Percentiles rank a stretch among this genome's conserved stretches.
phyloP scores from a whole-genome alignment of 2,113 vertebrate genomes.

The Poeciliopsis turrubarensis region DNA sequence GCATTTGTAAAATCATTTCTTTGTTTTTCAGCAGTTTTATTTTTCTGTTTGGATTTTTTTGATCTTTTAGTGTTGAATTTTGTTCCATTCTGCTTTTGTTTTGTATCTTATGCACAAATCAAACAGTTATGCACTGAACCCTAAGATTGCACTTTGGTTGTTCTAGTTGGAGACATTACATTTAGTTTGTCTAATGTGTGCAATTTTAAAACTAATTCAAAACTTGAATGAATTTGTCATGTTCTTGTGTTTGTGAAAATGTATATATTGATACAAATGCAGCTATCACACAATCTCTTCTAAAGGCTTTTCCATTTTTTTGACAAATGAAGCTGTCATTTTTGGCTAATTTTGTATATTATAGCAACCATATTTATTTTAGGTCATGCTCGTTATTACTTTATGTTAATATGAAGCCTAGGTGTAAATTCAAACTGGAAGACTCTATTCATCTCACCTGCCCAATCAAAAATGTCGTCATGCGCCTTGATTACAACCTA shows the following conservation, averaged over 20 bases:
- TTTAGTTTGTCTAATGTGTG: constrained; percentile 16
- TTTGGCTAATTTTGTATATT: neutral
- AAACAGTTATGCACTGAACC: neutral
- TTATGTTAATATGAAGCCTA: neutral
- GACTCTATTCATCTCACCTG: too few species aligned
- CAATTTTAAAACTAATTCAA: constrained; percentile 15
- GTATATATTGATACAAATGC: neutral
- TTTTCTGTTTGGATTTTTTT: neutral
- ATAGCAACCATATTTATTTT: neutral
- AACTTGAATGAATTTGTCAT: constrained; percentile 6
- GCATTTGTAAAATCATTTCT: too few species aligned
- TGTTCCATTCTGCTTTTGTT: neutral
- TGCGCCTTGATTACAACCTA: too few species aligned
- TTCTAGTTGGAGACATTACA: neutral
- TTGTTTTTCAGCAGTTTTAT: neutral
- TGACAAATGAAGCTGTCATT: neutral
- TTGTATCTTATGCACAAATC: neutral
- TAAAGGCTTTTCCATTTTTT: neutral
- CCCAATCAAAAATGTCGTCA: too few species aligned
- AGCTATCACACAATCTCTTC: neutral
- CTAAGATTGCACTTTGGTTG: neutral
- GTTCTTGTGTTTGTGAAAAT: neutral
- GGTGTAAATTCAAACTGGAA: too few species aligned
- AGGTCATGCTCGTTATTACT: neutral
- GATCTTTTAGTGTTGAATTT: neutral